Percentiles rank a stretch among this genome's conserved stretches.
These are phyloP conservation scores for Steromphala cineraria DNA, from an alignment of 2,888 invertebrate genomes.

Conservation along the genomic window DNA sequence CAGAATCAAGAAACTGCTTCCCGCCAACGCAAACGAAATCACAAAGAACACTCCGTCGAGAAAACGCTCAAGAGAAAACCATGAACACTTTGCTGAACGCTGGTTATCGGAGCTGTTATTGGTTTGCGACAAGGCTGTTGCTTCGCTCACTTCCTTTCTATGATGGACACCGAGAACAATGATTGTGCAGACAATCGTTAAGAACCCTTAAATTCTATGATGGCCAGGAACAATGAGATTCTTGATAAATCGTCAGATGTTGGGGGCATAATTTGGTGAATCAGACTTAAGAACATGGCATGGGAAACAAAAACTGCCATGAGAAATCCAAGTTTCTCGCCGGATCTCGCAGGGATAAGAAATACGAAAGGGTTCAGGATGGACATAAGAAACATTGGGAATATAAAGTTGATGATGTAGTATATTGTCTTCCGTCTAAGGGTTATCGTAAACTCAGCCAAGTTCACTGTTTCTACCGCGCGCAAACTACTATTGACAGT, in stretches of 20 bases:
- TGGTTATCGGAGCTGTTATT: too few species aligned
- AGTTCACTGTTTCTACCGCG: background rate
- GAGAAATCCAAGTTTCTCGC: background rate
- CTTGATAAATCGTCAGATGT: background rate
- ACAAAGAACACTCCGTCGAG: too few species aligned
- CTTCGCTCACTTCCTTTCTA: background rate
- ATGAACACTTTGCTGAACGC: too few species aligned
- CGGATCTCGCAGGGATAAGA: background rate
- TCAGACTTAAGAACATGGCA: background rate
- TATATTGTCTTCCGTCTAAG: background rate
- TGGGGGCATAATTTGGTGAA: background rate
- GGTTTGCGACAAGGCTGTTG: background rate
- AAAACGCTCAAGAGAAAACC: too few species aligned
- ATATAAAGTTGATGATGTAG: constrained; percentile 12
- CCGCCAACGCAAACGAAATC: too few species aligned
- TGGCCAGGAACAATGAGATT: background rate
- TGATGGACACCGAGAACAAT: background rate
- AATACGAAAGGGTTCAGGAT: constrained; percentile 4
- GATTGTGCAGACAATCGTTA: background rate
- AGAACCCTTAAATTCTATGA: background rate
- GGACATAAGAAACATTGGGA: background rate
- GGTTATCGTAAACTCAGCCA: background rate
- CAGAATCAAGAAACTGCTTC: too few species aligned
- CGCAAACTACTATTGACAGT: too few species aligned
- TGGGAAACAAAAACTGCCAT: constrained; percentile 10